Evolutionary conservation across 2,888 invertebrate genomes (phyloP).

Genomic region (Strigamia maritima): DNA sequence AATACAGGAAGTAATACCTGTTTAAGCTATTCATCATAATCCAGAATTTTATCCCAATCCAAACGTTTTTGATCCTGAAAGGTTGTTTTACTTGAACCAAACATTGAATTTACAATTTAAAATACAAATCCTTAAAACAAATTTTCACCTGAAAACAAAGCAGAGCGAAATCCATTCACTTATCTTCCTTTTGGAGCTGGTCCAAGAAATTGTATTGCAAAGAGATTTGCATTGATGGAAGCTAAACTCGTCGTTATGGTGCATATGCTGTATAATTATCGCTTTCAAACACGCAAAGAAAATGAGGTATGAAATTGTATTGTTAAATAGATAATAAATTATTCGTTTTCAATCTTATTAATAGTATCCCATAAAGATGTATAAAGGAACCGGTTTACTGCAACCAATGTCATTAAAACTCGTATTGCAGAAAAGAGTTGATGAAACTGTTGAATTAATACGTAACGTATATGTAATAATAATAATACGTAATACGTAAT

Average conservation of each 20-base stretch:
- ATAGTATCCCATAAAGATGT: too few relatives aligned
- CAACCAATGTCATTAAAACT: background rate
- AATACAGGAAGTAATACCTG: conserved; percentile 20
- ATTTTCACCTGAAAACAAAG: conserved; percentile 44
- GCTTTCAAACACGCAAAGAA: background rate
- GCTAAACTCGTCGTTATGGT: conserved; percentile 43
- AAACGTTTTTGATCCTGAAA: conserved; percentile 41
- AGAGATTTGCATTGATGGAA: conserved; percentile 46
- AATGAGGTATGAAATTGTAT: background rate
- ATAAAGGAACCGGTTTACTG: too few relatives aligned
- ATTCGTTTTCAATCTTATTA: too few relatives aligned
- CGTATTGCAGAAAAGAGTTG: background rate
- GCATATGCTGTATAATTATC: background rate
- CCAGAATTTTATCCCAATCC: too few relatives aligned
- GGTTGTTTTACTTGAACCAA: background rate
- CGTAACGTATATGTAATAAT: too few relatives aligned
- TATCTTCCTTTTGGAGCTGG: conserved; percentile 46
- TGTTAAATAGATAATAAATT: background rate
- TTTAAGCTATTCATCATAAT: conserved; percentile 38
- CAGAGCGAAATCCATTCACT: conserved; percentile 44
- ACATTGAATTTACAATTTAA: background rate
- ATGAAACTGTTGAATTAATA: background rate
- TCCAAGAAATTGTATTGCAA: conserved; percentile 46
- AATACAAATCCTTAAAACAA: conserved; percentile 28
- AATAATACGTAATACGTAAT: too few relatives aligned